These are phyloP conservation scores for Taenaris catops DNA, from an alignment of 2,888 invertebrate genomes.

Conservation along the genomic window DNA sequence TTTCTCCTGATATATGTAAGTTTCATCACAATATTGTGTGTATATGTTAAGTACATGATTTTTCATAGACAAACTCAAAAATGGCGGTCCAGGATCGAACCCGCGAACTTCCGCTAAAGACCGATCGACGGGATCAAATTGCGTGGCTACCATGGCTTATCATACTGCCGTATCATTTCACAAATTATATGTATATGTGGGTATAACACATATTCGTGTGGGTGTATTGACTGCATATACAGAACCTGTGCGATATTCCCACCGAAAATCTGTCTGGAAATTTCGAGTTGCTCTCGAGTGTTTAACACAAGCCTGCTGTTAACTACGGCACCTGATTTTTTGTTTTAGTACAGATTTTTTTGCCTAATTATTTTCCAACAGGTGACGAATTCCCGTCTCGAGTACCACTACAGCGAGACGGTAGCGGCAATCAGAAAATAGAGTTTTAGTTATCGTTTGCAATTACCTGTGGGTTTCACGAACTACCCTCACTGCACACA, in stretches of 20 bases:
- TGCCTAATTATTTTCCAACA: conserved; percentile 80
- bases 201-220: too few species aligned
- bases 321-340: conserved; percentile 66
- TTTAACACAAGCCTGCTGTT: conserved; percentile 59
- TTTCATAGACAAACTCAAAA: too few species aligned
- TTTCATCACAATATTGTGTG: too few species aligned
- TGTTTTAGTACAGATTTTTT: conserved; percentile 74
- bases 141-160: too few species aligned
- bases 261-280: conserved; percentile 44
- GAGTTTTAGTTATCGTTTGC: conserved; percentile 60
- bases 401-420: conserved; percentile 63
- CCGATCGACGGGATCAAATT: too few species aligned
- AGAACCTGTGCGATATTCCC: conserved; percentile 33
- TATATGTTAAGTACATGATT: too few species aligned
- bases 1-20: too few species aligned
- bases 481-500: conserved; percentile 26
- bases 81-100: too few species aligned
- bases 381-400: conserved; percentile 76
- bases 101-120: too few species aligned
- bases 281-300: conserved; percentile 50
- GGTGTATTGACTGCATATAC: too few species aligned
- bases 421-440: conserved; percentile 51
- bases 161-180: too few species aligned
- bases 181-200: too few species aligned
- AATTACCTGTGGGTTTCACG: conserved; percentile 57